These are phyloP conservation scores for Ia io DNA, from an alignment of 2,113 vertebrate species.

Conservation along the genomic window DNA sequence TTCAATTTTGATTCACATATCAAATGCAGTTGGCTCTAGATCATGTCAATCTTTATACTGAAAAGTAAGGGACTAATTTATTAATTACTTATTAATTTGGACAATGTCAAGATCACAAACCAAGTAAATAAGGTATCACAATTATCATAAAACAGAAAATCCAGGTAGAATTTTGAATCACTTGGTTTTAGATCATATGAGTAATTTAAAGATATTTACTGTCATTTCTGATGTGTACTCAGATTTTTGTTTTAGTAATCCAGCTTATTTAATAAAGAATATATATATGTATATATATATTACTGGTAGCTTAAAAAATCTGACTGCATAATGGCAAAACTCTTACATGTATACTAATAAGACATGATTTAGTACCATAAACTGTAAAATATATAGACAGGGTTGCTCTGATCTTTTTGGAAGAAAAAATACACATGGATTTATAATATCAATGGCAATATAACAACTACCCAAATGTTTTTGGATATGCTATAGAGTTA, in stretches of 20 bases:
- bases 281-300: neutral
- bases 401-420: neutral
- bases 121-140: neutral
- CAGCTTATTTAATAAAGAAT: neutral
- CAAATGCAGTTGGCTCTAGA: neutral
- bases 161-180: neutral
- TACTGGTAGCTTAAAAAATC: neutral
- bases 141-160: neutral
- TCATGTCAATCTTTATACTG: neutral
- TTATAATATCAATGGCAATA: neutral
- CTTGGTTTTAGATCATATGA: neutral
- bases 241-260: neutral
- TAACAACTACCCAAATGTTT: neutral
- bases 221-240: neutral
- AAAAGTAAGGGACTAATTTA: neutral
- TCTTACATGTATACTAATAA: neutral
- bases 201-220: neutral
- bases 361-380: neutral
- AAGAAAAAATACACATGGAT: neutral
- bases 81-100: neutral
- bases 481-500: neutral
- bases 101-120: neutral
- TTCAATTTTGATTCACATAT: neutral
- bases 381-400: neutral
- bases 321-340: neutral